Evolutionary conservation across 1,140 invertebrate genomes (phyloP), one percentile per base, ranked within the genome.

Genomic region (Drosophila novamexicana): DNA sequence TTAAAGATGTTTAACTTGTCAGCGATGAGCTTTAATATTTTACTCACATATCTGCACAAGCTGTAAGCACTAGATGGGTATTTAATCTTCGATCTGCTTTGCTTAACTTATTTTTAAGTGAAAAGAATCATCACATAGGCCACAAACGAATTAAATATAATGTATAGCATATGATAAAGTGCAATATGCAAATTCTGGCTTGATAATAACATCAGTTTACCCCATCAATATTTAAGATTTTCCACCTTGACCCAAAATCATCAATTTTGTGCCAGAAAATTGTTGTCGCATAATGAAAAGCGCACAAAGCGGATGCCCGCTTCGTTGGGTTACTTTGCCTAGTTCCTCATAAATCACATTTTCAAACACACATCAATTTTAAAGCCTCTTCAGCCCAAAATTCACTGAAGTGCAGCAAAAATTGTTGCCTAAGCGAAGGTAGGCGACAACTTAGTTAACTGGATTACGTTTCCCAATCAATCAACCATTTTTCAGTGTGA

Each of bases 271-370:
- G 18, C 16, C 61, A 34, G 14, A 50, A 56, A 45, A 62, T 54
- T 62, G 45, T 63, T 50, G 71, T 69, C 50, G 65, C 65, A 74
- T 75, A 75, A 75, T 57, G 44, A 59, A 75, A 58, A 64, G 7
- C 34, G 6, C 34, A 59, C 22, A 49, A 37, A 16, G 29, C n/a
- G 9, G 7, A n/a, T 6, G 7, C 22, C 6, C 10, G 37, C 16
- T 54, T 62, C 42, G 18, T 34, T 34, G 40, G 64, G 53, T 50
- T 67, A 49, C 36, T 44, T 29, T 69, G 59, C 61, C 36, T 36
- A 36, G n/a, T 56, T 47, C 37, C 37, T 9, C 58, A 75, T 75
- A 75, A 75, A 75, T 75, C 68, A 75, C 58, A 59, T 58, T 64
- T 29, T 70, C 61, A 65, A 53, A 53, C 61, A 37, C 66, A 70